Evolutionary conservation across 2,113 vertebrate species (phyloP), one percentile per base, ranked within the genome.

Genomic region (Ibidorhyncha struthersii): DNA sequence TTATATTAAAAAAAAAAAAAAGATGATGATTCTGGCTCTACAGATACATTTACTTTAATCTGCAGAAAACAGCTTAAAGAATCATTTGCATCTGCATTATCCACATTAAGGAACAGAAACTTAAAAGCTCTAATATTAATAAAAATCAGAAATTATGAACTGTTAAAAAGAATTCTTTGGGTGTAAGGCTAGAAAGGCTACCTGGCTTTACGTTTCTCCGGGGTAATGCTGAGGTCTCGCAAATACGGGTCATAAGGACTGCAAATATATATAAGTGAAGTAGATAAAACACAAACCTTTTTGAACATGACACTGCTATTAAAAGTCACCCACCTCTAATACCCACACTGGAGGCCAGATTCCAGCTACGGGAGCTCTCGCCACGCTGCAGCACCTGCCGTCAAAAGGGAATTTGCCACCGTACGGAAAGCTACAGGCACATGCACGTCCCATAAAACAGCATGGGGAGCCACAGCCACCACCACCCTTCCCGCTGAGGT

Each of bases 361-460:
- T 72, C 58, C 79, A 76, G 87, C 91, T 79, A 36, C 3, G 0
- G 56, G 16, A 88, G 76, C n/a, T 89, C 55, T 65, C 50, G 50
- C 9, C 50, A 47, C 0, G 0, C 72, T 41, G 62, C 76, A 88
- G 82, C 58, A 59, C 76, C 83, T 55, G 93, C 12, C 10, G 14
- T 16, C 19, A 3, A 59, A 89, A 92, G 61, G 77, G 71, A 92
- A 74, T 77, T n/a, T 84, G 72, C 38, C 16, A 30, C 63, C 6
- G 0, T 14, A 36, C 10, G 32, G 70, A 72, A 86, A 87, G 62
- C 53, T 26, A 10, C 0, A 1, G 43, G 76, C 56, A 86, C 50
- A 50, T 0, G 3, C 29, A 38, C 0, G 1, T 85, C 61, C 66
- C 58, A 8, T 9, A 18, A 74, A 74, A 61, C 0, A 0, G 52